These are phyloP conservation scores for Thinocorus orbignyianus DNA, from an alignment of 2,113 vertebrate species.

Conservation along the genomic window DNA sequence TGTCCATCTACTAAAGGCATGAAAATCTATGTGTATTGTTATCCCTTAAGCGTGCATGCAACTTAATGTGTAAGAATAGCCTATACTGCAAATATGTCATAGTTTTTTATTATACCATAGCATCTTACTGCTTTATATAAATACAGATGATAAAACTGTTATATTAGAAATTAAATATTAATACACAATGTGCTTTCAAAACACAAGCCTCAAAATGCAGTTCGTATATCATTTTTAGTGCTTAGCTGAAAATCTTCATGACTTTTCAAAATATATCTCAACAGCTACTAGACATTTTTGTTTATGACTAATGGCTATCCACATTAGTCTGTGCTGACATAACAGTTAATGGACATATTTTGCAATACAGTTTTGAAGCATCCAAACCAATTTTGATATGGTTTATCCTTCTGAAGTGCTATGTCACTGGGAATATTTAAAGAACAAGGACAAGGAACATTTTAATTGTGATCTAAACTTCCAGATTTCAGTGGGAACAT, in stretches of 20 bases:
- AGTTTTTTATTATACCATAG: neutral
- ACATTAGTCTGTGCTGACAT: neutral
- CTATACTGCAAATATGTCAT: neutral
- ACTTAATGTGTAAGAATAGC: conserved; percentile 5
- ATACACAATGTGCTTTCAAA: conserved; percentile 1
- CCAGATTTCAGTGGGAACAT: neutral
- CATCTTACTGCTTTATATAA: conserved; percentile 2
- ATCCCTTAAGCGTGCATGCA: neutral
- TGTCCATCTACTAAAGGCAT: neutral
- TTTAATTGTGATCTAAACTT: neutral
- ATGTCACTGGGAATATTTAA: neutral
- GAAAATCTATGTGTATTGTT: neutral
- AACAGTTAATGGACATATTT: neutral
- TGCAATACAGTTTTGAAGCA: neutral
- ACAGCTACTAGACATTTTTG: neutral
- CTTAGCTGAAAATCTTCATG: neutral
- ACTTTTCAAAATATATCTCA: neutral
- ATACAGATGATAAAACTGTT: neutral
- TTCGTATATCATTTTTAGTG: neutral
- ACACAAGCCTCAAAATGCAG: neutral
- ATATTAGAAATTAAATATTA: conserved; percentile 67
- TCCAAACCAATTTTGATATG: neutral
- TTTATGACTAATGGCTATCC: neutral
- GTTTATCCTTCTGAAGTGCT: neutral
- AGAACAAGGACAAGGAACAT: neutral